These are phyloP conservation scores for Heliocidaris erythrogramma DNA, from an alignment of 35 echinoderm and acorn worm species.

Conservation along the genomic window DNA sequence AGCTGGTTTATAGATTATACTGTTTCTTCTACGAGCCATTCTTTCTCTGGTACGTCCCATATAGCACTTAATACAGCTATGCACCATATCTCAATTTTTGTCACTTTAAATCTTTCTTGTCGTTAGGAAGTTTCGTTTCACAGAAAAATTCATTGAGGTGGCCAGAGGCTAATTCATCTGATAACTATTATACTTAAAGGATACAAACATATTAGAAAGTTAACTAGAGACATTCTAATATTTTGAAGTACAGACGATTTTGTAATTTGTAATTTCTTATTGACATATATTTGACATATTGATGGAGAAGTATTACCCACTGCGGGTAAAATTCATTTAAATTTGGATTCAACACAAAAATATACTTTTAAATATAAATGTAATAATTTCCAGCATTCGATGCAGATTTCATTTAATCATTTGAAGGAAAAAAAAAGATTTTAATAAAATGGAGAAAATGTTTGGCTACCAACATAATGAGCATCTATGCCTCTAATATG, in stretches of 20 bases:
- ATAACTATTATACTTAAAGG: background rate
- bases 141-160: background rate
- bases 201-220: background rate
- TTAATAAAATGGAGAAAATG: background rate
- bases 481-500: background rate
- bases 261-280: background rate
- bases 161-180: background rate
- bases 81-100: slow-evolving; percentile 5
- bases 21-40: background rate
- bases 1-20: background rate
- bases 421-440: background rate
- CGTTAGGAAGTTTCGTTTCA: background rate
- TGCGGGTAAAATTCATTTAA: background rate
- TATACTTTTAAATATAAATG: background rate
- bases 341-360: background rate
- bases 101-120: background rate
- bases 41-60: background rate
- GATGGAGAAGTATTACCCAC: background rate
- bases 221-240: background rate
- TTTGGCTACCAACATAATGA: background rate
- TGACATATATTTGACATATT: background rate
- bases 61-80: slow-evolving; percentile 40
- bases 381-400: background rate
- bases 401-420: background rate
- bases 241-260: background rate